Base-by-base conservation (phyloP, 2,888 invertebrate species). In the Tetropium fuscum region DNA sequence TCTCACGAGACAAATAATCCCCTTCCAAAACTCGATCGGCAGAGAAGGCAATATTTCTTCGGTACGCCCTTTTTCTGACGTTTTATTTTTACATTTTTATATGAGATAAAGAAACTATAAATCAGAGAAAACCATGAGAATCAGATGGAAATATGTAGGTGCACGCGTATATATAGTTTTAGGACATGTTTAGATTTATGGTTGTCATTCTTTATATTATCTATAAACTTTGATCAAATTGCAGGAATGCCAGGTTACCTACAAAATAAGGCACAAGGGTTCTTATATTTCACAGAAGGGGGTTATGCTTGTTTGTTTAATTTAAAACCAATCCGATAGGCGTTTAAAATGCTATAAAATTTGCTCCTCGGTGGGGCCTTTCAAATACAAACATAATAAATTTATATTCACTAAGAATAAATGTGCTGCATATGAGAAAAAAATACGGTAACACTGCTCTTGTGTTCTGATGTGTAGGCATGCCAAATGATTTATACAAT, bases 141-240 rank as follows among this genome's bases (percentile, higher is more conserved):
- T 69, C 68, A 68, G 74, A 73, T 74, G 68, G 71, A 70, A 69
- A 72, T 71, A 74, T 72, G 72, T 61, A 57, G 68, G 59, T 65
- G 67, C 70, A 65, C 64, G 61, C 66, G 69, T 70, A 67, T 66
- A n/a, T n/a, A 68, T 73, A 63, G 63, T 69, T 65, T 67, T 58
- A 56, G 61, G 63, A 63, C 64, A 62, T 60, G 61, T 63, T 56
- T 62, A 47, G 53, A 65, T 63, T 60, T 70, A 71, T 69, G 60
- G 65, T 64, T 53, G 58, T 58, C 56, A 66, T 62, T 69, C 66
- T 64, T 66, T 69, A 57, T 61, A 66, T 66, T 65, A 63, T 66
- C 63, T 61, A 43, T 13, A 22, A 44, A 58, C 34, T 49, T 32
- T 43, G 45, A 54, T 61, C 53, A 54, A 61, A 18, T 51, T 34